phyloP scores from a whole-genome alignment of 2,113 vertebrate species.

The Vidua macroura region DNA sequence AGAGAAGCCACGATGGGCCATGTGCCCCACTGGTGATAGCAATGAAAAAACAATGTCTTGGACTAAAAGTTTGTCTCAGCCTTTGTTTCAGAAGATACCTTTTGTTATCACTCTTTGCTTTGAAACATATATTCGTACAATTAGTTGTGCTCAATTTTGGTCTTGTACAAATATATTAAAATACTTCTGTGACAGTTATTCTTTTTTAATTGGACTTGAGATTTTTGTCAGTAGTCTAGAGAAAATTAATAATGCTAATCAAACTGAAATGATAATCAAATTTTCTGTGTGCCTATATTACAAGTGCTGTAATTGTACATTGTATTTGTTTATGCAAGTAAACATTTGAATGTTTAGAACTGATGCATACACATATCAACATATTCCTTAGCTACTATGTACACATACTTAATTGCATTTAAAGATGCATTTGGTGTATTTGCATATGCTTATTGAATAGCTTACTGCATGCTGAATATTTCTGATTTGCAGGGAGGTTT shows the following conservation, averaged over 20 bases:
- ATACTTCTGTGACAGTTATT: not conserved
- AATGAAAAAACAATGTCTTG: slow-evolving; percentile 54
- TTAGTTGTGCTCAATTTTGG: not conserved
- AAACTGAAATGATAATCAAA: not conserved
- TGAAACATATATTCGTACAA: not conserved
- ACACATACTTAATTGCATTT: not conserved
- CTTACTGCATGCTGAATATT: not conserved
- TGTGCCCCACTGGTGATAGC: slow-evolving; percentile 45
- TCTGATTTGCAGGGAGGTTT: not conserved
- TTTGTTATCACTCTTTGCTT: slow-evolving; percentile 33
- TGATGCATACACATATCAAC: not conserved
- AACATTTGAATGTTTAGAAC: slow-evolving; percentile 15
- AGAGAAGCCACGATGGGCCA: not conserved
- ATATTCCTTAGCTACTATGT: not conserved
- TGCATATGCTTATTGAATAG: not conserved
- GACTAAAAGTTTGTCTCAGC: slow-evolving; percentile 24
- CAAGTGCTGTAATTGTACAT: not conserved
- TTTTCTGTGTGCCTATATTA: not conserved
- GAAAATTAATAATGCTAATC: not conserved
- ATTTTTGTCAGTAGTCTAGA: not conserved
- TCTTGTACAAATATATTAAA: not conserved
- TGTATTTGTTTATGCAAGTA: slow-evolving; percentile 3
- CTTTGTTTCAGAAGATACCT: slow-evolving; percentile 52
- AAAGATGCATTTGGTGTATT: slow-evolving; percentile 6
- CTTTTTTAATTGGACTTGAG: not conserved